These are phyloP conservation scores for Eupeodes luniger DNA, from an alignment of 2,888 invertebrate genomes.

Conservation along the genomic window DNA sequence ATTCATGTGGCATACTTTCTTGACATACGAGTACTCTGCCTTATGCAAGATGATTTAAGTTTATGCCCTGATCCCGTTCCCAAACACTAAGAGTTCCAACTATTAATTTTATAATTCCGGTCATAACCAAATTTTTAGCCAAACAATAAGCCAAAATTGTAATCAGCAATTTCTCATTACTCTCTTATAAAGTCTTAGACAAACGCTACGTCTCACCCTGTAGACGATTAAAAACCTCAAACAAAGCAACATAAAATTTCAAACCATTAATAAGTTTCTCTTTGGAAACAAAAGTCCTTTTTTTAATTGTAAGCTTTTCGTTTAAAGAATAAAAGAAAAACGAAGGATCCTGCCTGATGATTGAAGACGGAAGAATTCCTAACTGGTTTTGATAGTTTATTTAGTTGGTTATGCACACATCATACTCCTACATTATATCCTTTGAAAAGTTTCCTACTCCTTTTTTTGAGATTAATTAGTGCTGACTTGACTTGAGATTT, in stretches of 20 bases:
- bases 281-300: constrained; percentile 11
- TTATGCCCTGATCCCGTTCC: no score
- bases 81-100: no score
- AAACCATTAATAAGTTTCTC: constrained; percentile 24
- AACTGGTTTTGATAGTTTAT: constrained; percentile 14
- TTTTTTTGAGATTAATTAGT: constrained; percentile 14
- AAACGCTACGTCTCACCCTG: background rate
- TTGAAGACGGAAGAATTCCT: constrained; percentile 29
- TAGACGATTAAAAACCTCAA: background rate
- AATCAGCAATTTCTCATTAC: no score
- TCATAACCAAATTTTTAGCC: no score
- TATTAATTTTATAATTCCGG: no score
- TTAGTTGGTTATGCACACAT: background rate
- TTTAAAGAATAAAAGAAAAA: background rate
- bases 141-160: no score
- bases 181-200: background rate
- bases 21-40: no score
- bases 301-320: background rate
- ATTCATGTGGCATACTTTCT: no score
- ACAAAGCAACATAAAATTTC: background rate
- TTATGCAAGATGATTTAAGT: no score
- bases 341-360: constrained; percentile 20
- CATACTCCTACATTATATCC: no score
- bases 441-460: background rate
- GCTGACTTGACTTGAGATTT: constrained; percentile 15